A percentile compares a stretch with the other conserved stretches of the same genome.
Evolutionary conservation across 2,888 invertebrate genomes (phyloP).

Genomic region (Meiosimyza platycephala): DNA sequence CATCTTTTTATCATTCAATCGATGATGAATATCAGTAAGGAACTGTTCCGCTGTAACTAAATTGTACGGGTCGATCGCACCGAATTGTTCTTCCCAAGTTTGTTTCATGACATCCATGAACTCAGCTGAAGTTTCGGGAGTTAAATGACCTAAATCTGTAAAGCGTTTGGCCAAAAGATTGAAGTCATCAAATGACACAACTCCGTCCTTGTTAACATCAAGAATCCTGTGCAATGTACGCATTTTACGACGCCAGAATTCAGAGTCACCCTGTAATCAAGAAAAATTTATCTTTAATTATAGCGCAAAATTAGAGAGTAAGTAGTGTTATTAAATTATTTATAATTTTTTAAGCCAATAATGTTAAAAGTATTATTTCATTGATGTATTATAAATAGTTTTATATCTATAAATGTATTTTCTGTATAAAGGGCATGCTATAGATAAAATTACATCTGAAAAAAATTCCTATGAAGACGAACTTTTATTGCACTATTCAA

Average conservation of each 20-base stretch:
- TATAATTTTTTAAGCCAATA: too few species aligned
- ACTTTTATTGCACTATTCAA: too few species aligned
- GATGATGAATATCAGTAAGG: conserved; percentile 84
- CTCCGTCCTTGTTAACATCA: conserved; percentile 87
- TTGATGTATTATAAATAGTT: too few species aligned
- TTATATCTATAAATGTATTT: too few species aligned
- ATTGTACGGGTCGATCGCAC: conserved; percentile 84
- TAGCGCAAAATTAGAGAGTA: neutral
- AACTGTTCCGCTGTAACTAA: conserved; percentile 85
- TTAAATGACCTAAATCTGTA: conserved; percentile 79
- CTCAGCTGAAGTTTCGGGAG: conserved; percentile 74
- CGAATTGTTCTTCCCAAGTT: conserved; percentile 88
- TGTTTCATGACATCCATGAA: conserved; percentile 80
- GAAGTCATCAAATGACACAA: conserved; percentile 86
- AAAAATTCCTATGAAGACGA: too few species aligned
- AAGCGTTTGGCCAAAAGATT: conserved; percentile 80
- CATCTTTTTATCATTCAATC: conserved; percentile 79
- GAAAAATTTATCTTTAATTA: conserved; percentile 10
- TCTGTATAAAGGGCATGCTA: too few species aligned
- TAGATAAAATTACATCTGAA: too few species aligned
- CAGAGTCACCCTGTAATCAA: conserved; percentile 63
- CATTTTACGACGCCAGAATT: conserved; percentile 88
- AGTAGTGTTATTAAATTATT: too few species aligned
- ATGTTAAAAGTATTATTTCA: too few species aligned
- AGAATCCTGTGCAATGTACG: conserved; percentile 84